Evolutionary conservation across 37 sponge, comb jelly and placozoan species (phyloP).

Genomic region (Agelas oroides): DNA sequence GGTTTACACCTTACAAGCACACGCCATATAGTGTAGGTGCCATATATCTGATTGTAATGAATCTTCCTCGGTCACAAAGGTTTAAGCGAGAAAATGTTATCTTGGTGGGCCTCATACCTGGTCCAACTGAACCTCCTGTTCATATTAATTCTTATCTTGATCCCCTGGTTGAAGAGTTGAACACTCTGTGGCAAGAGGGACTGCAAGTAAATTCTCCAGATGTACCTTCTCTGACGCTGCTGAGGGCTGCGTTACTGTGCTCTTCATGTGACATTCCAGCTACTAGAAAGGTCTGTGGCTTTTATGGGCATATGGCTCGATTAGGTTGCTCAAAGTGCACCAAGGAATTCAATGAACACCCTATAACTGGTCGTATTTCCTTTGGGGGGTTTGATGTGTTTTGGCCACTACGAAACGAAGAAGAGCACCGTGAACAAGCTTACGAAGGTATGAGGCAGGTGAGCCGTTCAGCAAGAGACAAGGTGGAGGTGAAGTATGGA

Average conservation of each 20-base stretch:
- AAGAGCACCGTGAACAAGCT: slow-evolving; percentile 10
- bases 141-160: slow-evolving; percentile 16
- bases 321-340: slow-evolving; percentile 55
- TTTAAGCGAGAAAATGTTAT: slow-evolving; percentile 33
- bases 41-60: slow-evolving; percentile 28
- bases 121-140: slow-evolving; percentile 20
- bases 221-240: neutral
- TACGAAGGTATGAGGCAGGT: no score
- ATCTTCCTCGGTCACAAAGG: slow-evolving; percentile 27
- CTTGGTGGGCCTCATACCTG: slow-evolving; percentile 32
- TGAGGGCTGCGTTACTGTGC: slow-evolving; percentile 23
- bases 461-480: neutral
- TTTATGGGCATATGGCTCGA: slow-evolving; percentile 50
- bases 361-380: slow-evolving; percentile 18
- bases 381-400: slow-evolving; percentile 23
- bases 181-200: slow-evolving; percentile 18
- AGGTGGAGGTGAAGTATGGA: slow-evolving; percentile 29
- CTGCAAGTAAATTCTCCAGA: neutral
- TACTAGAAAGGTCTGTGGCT: slow-evolving; percentile 60
- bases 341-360: slow-evolving; percentile 6
- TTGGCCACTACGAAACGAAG: slow-evolving; percentile 24
- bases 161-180: slow-evolving; percentile 50
- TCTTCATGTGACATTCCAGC: slow-evolving; percentile 56
- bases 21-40: slow-evolving; percentile 26
- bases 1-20: slow-evolving; percentile 53